Evolutionary conservation across 2,888 invertebrate genomes (phyloP), one percentile per base, ranked within the genome.

Genomic region (Drepanosiphum platanoidis): DNA sequence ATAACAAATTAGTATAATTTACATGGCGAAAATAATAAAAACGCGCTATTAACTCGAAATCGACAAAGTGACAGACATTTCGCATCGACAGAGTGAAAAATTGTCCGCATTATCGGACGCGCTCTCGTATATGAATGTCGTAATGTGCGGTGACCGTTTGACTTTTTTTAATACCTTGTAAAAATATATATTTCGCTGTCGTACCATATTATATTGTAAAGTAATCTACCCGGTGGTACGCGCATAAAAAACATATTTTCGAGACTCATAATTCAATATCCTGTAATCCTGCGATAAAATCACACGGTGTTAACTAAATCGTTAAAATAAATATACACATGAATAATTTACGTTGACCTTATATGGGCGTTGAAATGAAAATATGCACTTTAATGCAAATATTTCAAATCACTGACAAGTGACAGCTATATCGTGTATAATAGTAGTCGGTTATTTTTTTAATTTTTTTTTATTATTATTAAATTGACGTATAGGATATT

Each of bases 281-380:
- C 32, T 18, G 66, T 32, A 15, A 66, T 32, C 32, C 32, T 18
- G 66, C 15, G 30, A 52, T 52, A 7, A 52, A 52, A 18, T 18
- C 22, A 52, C 5, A 52, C 22, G 52, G 22, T 64, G 32, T 34
- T 32, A 66, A 66, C 13, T 2, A 7, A 34, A 18, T 15, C 30
- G 66, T 66, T 66, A 32, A 30, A 66, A 66, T 66, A 34, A 66
- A 66, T 66, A 18, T 32, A 30, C 30, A 1, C 30, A 1, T 66
- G 66, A 66, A 34, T 66, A 32, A 15, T 66, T 66, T 66, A 18
- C 32, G 30, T 66, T 32, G 66, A 32, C 66, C 66, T 66, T 66
- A 66, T 66, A 34, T 66, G 66, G 13, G 18, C 7, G 66, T 13
- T 30, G 30, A 66, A 66, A 32, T 13, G 18, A 66, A 66, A 52